Evolutionary conservation across 2,113 vertebrate species (phyloP), one percentile per base, ranked within the genome.

Genomic region (Periophthalmus modestus): DNA sequence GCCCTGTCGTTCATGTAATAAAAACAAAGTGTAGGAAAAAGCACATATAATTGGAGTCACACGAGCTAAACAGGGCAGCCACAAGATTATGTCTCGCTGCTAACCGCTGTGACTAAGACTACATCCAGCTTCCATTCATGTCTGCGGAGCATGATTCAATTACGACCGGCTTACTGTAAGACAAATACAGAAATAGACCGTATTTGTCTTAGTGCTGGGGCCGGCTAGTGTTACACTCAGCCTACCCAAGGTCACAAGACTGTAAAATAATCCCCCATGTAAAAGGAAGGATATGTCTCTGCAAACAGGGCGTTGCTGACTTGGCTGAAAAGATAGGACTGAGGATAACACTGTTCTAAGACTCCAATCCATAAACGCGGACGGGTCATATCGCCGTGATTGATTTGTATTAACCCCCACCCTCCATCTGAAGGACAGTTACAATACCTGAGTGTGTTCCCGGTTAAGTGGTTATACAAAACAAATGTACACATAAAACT

Each of bases 211-310:
- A 67, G 36, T 86, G 67, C 91, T 89, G 88, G 57, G 87, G 71
- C 63, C 82, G 88, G 94, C 80, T 95, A 86, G 78, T 73, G 77
- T 95, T 95, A 89, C 92, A 91, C 79, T 81, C 82, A 39, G 86
- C 85, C 87, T 91, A 93, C 86, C 87, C 87, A 93, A 92, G 93
- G 93, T 95, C 94, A 93, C 66, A 77, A 88, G 75, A 80, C 82
- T 90, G 89, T 88, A 89, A 93, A 87, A 80, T 80, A 87, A 92
- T 89, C 85, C 77, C 84, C 46, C 82, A 85, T 86, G 87, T 82
- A 79, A 91, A 89, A 82, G 61, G 69, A 72, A 78, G 82, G 85
- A 83, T 86, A 79, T 85, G 91, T 82, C 85, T 88, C 82, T 79
- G 89, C 80, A 83, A 82, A 85, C 84, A 80, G 86, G 88, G 82